These are phyloP conservation scores for Megaceryle maxima DNA, from an alignment of 2,113 vertebrate species.

Conservation along the genomic window DNA sequence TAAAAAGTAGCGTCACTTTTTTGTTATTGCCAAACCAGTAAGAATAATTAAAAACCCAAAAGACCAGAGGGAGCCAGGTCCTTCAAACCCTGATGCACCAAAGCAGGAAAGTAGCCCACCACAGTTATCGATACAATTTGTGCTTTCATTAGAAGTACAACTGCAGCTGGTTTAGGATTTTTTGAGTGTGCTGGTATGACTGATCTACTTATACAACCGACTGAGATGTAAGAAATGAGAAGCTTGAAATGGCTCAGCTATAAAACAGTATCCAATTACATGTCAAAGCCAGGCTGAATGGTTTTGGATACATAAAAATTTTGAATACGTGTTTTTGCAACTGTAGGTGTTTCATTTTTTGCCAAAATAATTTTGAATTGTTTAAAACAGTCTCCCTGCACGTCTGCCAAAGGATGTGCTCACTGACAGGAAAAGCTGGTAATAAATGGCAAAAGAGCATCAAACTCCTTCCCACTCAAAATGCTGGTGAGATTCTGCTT, in stretches of 20 bases:
- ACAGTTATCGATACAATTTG: fast-evolving
- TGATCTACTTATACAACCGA: neutral
- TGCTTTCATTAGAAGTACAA: neutral
- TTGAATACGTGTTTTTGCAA: neutral
- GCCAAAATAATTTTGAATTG: neutral
- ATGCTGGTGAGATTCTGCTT: neutral
- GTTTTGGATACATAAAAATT: neutral
- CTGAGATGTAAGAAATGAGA: slow-evolving; percentile 3
- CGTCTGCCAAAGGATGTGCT: slow-evolving; percentile 9
- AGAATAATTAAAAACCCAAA: neutral
- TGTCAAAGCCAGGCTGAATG: neutral
- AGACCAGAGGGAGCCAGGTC: neutral
- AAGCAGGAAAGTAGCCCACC: neutral
- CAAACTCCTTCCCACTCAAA: neutral
- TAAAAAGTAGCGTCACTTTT: neutral
- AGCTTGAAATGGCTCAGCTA: neutral
- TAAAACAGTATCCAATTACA: slow-evolving; percentile 23
- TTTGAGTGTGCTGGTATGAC: neutral
- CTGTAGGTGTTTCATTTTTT: neutral
- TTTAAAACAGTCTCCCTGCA: neutral
- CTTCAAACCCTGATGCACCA: neutral
- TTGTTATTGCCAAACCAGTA: neutral
- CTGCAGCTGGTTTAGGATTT: neutral
- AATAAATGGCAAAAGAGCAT: slow-evolving; percentile 3
- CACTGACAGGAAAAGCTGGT: slow-evolving; percentile 8